Base-by-base conservation (phyloP, 1,140 invertebrate species). In the Atta colombica region DNA sequence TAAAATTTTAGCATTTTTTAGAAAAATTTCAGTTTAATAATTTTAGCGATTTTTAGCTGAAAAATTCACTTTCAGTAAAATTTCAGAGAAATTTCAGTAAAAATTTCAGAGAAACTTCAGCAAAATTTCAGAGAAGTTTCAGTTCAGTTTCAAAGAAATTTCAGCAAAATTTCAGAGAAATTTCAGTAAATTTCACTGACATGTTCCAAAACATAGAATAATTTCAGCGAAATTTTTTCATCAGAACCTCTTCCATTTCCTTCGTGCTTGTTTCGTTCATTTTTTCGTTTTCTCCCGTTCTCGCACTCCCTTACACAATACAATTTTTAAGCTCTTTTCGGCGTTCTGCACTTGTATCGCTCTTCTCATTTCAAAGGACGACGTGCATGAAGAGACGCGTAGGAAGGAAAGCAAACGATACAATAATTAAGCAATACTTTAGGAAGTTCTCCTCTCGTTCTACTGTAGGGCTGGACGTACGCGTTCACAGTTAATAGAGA, bases 241-340 rank as follows among this genome's bases (percentile, higher is more conserved):
- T 0, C 31, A 35, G 5, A 0, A 0, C 0, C 85, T 77, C 88
- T 71, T 82, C 86, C 86, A 82, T 90, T 87, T 84, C 71, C 86
- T 91, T 87, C 80, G 88, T 85, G 72, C 74, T 88, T 87, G 84
- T 77, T 66, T 25, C 77, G 74, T 89, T 25, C 86, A 58, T 18
- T 81, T 87, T 68, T 68, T 85, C 60, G 71, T 85, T 77, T 85
- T 88, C 60, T 85, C 80, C 49, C 25, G 18, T 8, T 85, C 60
- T 63, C 71, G 10, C 53, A 82, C 18, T 58, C 68, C 35, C 18
- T 82, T 25, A 39, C 58, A 31, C 68, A 82, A 74, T n/a, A 53
- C 25, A 69, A 51, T 60, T 51, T 3, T 84, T n/a, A 49, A 72
- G 14, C 18, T 16, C 7, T 35, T 74, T 61, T 12, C 45, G 10